Percentiles rank a stretch among this genome's conserved stretches.
Evolutionary conservation across 1,140 invertebrate genomes (phyloP).

Genomic region (Drosophila oshimai): DNA sequence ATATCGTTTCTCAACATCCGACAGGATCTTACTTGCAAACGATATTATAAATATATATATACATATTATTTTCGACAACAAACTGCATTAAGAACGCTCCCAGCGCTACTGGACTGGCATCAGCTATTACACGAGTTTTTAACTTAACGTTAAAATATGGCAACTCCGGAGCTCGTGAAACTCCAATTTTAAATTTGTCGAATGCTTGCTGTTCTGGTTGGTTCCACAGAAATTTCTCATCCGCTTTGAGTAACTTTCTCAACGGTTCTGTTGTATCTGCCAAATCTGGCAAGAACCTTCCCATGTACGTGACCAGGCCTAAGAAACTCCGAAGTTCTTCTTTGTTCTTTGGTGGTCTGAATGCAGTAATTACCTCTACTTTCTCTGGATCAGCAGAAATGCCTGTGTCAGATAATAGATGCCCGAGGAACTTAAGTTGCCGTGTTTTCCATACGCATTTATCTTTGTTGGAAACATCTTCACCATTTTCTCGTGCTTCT

Average conservation of each 20-base stretch:
- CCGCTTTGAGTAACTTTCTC: neutral
- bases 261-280: neutral
- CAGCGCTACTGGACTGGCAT: neutral
- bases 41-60: neutral
- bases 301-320: neutral
- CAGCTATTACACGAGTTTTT: neutral
- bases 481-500: too few species aligned
- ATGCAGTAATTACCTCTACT: neutral
- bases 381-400: neutral
- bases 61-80: neutral
- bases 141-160: too few species aligned
- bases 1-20: neutral
- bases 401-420: neutral
- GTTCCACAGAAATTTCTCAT: neutral
- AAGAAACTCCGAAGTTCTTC: neutral
- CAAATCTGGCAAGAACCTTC: neutral
- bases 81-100: neutral
- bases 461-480: too few species aligned
- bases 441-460: conserved; percentile 2
- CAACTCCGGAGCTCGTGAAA: neutral
- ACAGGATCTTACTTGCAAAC: neutral
- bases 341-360: neutral
- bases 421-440: neutral
- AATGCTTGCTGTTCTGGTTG: neutral
- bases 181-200: neutral